Percentiles rank a stretch among this genome's conserved stretches.
phyloP scores from a whole-genome alignment of 2,113 vertebrate species.

The Taurulus bubalis region DNA sequence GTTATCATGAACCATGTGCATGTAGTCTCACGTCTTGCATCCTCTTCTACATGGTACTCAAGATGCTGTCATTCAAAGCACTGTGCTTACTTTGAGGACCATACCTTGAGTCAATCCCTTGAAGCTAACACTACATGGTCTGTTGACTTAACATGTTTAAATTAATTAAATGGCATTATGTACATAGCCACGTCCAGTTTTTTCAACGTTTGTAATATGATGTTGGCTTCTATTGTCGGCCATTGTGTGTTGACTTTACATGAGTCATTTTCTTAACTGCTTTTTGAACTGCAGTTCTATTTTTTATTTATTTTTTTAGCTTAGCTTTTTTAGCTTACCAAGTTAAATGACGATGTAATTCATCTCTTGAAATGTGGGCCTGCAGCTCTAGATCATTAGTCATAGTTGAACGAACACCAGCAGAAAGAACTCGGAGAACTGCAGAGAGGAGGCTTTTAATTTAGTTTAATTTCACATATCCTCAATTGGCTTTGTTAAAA shows the following conservation, averaged over 20 bases:
- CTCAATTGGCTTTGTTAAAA: conserved; percentile 2
- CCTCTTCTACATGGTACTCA: not conserved
- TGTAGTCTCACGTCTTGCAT: not conserved
- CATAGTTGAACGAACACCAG: conserved; percentile 9
- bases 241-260: conserved; percentile 19
- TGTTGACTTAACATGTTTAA: conserved; percentile 55
- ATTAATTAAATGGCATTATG: conserved; percentile 35
- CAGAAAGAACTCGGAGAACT: not conserved
- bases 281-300: conserved; percentile 6
- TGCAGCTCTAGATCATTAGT: conserved; percentile 14
- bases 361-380: not conserved
- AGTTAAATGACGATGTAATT: conserved; percentile 16
- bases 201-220: conserved; percentile 26
- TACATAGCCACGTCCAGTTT: conserved; percentile 22
- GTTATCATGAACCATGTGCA: conserved; percentile 1
- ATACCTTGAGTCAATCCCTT: conserved; percentile 4
- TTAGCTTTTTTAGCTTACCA: too few species aligned
- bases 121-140: conserved; percentile 12
- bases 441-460: conserved; percentile 3
- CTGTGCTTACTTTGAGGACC: not conserved
- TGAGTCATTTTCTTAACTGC: not conserved
- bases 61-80: conserved; percentile 8
- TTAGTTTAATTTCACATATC: conserved; percentile 27
- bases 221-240: conserved; percentile 21
- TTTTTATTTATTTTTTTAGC: too few species aligned